Percentiles rank a stretch among this genome's conserved stretches.
Evolutionary conservation across 2,113 vertebrate species (phyloP).

Genomic region (Chaetodon trifascialis): DNA sequence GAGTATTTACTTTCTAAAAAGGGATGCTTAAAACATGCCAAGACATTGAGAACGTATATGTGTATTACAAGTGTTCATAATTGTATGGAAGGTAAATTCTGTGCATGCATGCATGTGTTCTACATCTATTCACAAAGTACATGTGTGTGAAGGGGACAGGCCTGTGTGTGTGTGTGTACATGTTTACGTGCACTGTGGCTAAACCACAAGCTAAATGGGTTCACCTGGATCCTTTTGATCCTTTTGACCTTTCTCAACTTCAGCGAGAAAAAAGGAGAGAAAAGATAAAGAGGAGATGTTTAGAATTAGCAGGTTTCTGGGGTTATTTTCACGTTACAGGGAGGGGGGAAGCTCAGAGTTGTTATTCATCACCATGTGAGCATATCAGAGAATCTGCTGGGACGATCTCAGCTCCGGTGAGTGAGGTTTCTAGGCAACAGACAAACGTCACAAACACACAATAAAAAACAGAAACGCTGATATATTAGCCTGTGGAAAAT

Average conservation of each 20-base stretch:
- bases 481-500: conserved; percentile 86
- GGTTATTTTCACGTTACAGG: conserved; percentile 57
- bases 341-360: conserved; percentile 27
- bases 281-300: conserved; percentile 92
- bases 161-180: conserved; percentile 1
- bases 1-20: conserved; percentile 51
- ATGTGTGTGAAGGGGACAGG: conserved; percentile 10
- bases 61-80: conserved; percentile 33
- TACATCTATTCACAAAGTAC: conserved; percentile 28
- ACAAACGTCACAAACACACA: conserved; percentile 75
- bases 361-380: conserved; percentile 64
- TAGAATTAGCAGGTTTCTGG: conserved; percentile 87
- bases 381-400: conserved; percentile 72
- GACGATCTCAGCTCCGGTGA: conserved; percentile 66
- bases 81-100: conserved; percentile 21
- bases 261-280: conserved; percentile 89
- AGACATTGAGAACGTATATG: conserved; percentile 42
- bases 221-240: conserved; percentile 99
- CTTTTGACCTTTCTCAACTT: conserved; percentile 94
- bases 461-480: conserved; percentile 78
- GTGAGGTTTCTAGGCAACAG: conserved; percentile 67
- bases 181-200: conserved; percentile 70
- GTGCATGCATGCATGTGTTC: conserved; percentile 53
- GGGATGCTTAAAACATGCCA: conserved; percentile 64
- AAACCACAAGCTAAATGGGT: conserved; percentile 95